These are phyloP conservation scores for Tinamus major DNA, from an alignment of 2,797 vertebrate species.

Conservation along the genomic window DNA sequence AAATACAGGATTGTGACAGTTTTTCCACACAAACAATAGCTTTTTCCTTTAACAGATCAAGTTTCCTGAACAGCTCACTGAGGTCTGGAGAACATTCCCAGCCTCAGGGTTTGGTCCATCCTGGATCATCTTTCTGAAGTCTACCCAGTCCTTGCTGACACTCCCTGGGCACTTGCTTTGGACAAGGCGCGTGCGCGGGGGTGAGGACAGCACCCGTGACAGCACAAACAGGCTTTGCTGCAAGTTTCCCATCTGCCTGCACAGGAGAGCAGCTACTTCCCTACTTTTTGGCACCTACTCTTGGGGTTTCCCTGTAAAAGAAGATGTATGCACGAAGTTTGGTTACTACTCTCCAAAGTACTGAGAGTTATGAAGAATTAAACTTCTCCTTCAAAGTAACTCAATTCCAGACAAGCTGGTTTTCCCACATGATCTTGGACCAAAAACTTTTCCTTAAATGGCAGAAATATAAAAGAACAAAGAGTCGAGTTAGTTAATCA, in stretches of 20 bases:
- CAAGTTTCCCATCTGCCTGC: neutral
- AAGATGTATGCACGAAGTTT: neutral
- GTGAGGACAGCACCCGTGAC: fast-evolving
- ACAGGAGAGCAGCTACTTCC: neutral
- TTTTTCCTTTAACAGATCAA: neutral
- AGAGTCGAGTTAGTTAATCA: neutral
- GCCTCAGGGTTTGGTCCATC: neutral
- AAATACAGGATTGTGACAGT: neutral
- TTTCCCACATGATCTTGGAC: neutral
- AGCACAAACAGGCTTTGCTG: neutral
- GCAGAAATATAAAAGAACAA: neutral
- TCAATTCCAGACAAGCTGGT: neutral
- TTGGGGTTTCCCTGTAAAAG: neutral
- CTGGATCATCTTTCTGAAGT: neutral
- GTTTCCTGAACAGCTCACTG: neutral
- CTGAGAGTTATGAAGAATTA: fast-evolving
- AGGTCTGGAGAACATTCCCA: neutral
- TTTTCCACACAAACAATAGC: neutral
- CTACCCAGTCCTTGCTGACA: neutral
- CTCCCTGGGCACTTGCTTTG: neutral
- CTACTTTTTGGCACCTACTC: neutral
- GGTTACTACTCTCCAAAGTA: neutral
- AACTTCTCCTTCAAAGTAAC: neutral
- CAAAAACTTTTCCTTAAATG: neutral
- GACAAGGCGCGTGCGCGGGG: neutral